Evolutionary conservation across 1,140 invertebrate genomes (phyloP).

Genomic region (Papilio glaucus): DNA sequence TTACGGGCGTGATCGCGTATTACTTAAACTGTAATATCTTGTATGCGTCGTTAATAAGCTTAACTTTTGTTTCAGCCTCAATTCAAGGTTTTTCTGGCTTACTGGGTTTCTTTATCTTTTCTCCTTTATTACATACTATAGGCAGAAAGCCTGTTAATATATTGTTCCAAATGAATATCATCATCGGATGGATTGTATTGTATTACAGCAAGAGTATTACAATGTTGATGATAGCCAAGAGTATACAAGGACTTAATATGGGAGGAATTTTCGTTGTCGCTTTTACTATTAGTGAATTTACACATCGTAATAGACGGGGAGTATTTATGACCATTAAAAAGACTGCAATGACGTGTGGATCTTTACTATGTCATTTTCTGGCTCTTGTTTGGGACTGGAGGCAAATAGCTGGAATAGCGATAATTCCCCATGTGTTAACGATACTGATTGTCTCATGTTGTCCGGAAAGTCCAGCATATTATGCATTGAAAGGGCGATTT

Average conservation of each 20-base stretch:
- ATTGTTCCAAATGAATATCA: constrained; percentile 28
- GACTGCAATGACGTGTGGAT: constrained; percentile 43
- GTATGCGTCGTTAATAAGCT: too few relatives aligned
- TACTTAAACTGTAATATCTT: too few relatives aligned
- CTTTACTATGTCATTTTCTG: constrained; percentile 47
- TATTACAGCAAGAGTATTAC: constrained; percentile 29
- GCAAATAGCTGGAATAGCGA: constrained; percentile 48
- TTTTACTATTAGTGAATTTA: constrained; percentile 43
- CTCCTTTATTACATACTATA: constrained; percentile 48
- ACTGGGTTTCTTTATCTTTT: constrained; percentile 49
- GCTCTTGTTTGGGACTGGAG: constrained; percentile 50
- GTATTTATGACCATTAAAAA: constrained; percentile 55
- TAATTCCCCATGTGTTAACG: constrained; percentile 41
- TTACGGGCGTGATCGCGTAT: too few relatives aligned
- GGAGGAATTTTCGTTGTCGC: constrained; percentile 42
- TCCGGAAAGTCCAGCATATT: constrained; percentile 58
- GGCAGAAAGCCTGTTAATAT: constrained; percentile 50
- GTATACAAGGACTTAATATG: constrained; percentile 40
- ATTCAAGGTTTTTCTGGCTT: constrained; percentile 48
- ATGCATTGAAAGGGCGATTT: constrained; percentile 50
- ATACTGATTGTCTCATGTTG: constrained; percentile 47
- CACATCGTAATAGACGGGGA: constrained; percentile 49
- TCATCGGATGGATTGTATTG: constrained; percentile 39
- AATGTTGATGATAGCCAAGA: constrained; percentile 40
- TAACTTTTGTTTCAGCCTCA: constrained; percentile 58